These are phyloP conservation scores for Drosophila bocqueti DNA, from an alignment of 1,140 invertebrate species.

Conservation along the genomic window DNA sequence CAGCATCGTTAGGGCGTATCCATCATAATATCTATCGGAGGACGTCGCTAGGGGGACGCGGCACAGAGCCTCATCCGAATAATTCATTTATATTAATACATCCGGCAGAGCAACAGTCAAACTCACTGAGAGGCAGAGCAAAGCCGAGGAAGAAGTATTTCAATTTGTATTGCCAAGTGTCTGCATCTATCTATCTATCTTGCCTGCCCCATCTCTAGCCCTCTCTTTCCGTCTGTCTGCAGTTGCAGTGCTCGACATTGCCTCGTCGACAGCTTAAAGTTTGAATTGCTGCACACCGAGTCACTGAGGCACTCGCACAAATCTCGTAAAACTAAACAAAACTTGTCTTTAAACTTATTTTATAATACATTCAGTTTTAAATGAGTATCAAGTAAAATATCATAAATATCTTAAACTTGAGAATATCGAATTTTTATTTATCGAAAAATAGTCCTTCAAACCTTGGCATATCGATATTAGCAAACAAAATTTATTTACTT, in stretches of 20 bases:
- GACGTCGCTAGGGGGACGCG: no score
- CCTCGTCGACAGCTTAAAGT: constrained; percentile 71
- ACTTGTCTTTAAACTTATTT: no score
- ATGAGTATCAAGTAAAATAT: no score
- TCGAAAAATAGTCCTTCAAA: no score
- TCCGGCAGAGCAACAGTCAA: constrained; percentile 50
- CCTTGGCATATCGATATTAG: no score
- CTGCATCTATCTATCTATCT: constrained; percentile 34
- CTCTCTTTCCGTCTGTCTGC: constrained; percentile 23
- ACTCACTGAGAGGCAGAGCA: constrained; percentile 12
- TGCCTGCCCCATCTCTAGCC: not conserved
- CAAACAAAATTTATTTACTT: no score
- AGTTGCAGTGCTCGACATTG: constrained; percentile 61
- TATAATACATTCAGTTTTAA: no score
- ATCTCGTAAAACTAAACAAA: no score
- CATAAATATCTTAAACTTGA: no score
- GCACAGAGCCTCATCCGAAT: constrained; percentile 49
- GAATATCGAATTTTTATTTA: no score
- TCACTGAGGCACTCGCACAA: constrained; percentile 29
- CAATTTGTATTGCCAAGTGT: constrained; percentile 66
- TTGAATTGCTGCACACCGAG: constrained; percentile 68
- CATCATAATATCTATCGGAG: constrained; percentile 73
- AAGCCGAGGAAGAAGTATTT: constrained; percentile 46
- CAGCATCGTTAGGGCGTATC: constrained; percentile 73
- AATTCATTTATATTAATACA: constrained; percentile 78